phyloP scores from a whole-genome alignment of 1,140 invertebrate genomes.

The Nomia melanderi region DNA sequence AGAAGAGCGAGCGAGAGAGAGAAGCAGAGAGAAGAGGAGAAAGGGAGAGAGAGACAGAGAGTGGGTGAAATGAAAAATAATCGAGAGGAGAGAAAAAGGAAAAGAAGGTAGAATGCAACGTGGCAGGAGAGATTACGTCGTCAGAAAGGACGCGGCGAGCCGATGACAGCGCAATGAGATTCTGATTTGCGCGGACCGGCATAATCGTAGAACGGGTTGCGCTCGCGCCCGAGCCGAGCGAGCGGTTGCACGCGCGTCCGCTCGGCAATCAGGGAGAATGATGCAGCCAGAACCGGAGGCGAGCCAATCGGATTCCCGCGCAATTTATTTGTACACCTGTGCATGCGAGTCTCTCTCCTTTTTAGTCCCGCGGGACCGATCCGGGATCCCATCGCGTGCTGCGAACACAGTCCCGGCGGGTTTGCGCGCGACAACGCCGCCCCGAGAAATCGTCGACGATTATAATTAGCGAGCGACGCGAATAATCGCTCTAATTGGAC shows the following conservation, averaged over 20 bases:
- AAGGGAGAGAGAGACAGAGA: background rate
- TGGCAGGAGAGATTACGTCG: constrained; percentile 59
- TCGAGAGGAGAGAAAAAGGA: constrained; percentile 12
- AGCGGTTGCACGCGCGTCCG: constrained; percentile 68
- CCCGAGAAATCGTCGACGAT: constrained; percentile 7
- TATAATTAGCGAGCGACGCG: background rate
- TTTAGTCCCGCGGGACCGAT: constrained; percentile 48
- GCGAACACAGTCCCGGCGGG: background rate
- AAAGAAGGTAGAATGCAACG: constrained; percentile 1
- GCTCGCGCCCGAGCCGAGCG: constrained; percentile 53
- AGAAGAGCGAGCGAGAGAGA: background rate
- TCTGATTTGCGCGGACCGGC: constrained; percentile 62
- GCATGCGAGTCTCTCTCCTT: constrained; percentile 20
- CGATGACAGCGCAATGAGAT: constrained; percentile 69
- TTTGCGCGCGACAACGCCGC: background rate
- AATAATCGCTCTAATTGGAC: constrained; percentile 20
- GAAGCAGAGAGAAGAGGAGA: background rate
- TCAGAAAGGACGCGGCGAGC: constrained; percentile 51
- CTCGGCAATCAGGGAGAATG: constrained; percentile 73
- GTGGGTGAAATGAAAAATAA: too few species aligned
- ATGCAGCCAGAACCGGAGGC: constrained; percentile 68
- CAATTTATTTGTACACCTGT: constrained; percentile 70
- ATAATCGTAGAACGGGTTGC: constrained; percentile 56
- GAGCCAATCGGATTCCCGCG: constrained; percentile 48
- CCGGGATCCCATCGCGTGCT: constrained; percentile 24